Conservation (phyloP, 2,797 vertebrate species). For the Oceanodroma leucorhoa region DNA sequence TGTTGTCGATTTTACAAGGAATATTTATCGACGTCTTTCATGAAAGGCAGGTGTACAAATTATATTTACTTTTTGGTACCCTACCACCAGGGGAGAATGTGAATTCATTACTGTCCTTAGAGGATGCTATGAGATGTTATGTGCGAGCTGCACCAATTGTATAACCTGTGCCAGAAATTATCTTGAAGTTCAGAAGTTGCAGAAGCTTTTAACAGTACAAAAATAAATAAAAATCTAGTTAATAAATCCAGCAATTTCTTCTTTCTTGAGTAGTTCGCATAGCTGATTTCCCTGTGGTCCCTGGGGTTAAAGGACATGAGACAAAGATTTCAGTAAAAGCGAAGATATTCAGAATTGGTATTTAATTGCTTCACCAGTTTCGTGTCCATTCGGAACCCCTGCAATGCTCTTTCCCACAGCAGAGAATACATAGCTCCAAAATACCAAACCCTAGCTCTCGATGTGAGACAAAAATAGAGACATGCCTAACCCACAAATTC, state of each 20-base stretch:
- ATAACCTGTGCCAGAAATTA: constrained; percentile 20
- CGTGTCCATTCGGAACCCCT: fast-evolving
- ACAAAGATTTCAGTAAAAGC: neutral
- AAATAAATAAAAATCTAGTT: constrained; percentile 31
- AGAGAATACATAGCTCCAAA: fast-evolving
- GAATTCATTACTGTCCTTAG: constrained; percentile 22
- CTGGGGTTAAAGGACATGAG: neutral
- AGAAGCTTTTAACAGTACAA: neutral
- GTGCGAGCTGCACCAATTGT: neutral
- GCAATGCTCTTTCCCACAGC: neutral
- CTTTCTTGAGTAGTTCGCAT: neutral
- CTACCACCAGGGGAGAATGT: neutral
- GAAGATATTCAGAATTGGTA: neutral
- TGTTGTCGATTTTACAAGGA: neutral
- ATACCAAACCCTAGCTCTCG: neutral
- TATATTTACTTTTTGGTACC: constrained; percentile 41
- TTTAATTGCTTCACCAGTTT: neutral
- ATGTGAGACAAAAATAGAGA: neutral
- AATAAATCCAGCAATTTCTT: neutral
- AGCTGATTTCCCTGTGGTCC: neutral
- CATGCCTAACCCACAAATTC: fast-evolving
- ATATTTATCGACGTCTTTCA: neutral
- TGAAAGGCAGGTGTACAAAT: constrained; percentile 49
- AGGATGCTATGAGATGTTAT: constrained; percentile 28
- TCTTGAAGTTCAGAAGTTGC: neutral